Evolutionary conservation across 1,140 invertebrate genomes (phyloP), one percentile per base, ranked within the genome.

Genomic region (Triops cancriformis): DNA sequence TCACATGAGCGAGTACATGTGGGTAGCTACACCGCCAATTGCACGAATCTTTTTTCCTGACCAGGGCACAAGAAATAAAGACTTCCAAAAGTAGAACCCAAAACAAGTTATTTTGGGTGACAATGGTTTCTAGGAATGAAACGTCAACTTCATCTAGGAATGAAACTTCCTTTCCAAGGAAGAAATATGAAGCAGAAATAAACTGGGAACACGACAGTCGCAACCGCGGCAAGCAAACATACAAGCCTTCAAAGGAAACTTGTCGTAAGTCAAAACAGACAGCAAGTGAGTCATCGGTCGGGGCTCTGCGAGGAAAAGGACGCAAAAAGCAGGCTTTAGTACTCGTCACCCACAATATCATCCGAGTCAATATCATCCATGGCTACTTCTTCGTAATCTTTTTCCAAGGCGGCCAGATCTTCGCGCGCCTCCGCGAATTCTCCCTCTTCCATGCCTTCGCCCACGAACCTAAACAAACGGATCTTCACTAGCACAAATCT

Each of bases 351-450:
- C 80, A 89, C 90, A 83, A 91, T 89, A 31, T 87, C 90, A 83
- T 91, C 90, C 9, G 88, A 91, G 82, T 91, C 91, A 26, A 89
- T 89, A 26, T 90, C 90, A 82, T 88, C 82, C 80, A 84, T 81
- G 73, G 86, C 84, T 76, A 89, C 86, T 82, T 89, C 88, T 81
- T 89, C 88, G 80, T 91, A 91, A 82, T 93, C 91, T 82, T 89
- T 87, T 81, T 91, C 87, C 28, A 93, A 84, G 18, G 91, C 88
- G 76, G 91, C 91, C 76, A 93, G 83, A 85, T 94, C 91, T 82
- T 94, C 92, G 37, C 90, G 83, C 12, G 92, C 92, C 80, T 91
- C 90, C 2, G 87, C 87, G 82, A 93, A 93, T 82, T 93, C 91
- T 0, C 91, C 91, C 83, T 92, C 91, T 82, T 92, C 91, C 90